Conservation (phyloP, 2,113 vertebrate species). For the Chlamydotis undulata region DNA sequence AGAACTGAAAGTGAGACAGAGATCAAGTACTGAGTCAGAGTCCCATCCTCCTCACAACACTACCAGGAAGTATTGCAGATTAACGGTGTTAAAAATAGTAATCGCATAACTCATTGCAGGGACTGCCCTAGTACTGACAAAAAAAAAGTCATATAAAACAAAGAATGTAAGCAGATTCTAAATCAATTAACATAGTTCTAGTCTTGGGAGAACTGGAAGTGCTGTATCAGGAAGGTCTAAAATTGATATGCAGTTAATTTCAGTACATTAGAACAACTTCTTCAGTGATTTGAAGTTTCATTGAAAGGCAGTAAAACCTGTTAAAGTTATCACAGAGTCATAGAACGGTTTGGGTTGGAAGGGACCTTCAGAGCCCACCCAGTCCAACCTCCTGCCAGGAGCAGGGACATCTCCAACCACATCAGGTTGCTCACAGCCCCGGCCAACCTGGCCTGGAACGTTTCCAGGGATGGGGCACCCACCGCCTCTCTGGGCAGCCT, state of each 20-base stretch:
- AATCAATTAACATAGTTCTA: fast-evolving
- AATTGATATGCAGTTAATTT: background rate
- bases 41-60: background rate
- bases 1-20: background rate
- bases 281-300: background rate
- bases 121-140: background rate
- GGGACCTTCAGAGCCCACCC: too few species aligned
- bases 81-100: fast-evolving
- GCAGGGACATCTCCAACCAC: too few species aligned
- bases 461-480: too few species aligned
- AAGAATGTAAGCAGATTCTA: background rate
- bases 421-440: too few species aligned
- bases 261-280: background rate
- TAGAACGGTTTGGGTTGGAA: too few species aligned
- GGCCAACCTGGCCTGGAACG: too few species aligned
- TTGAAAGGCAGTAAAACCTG: background rate
- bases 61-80: background rate
- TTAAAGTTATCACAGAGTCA: background rate
- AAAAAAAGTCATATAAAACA: background rate
- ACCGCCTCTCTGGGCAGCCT: too few species aligned
- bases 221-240: background rate
- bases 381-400: too few species aligned
- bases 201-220: background rate
- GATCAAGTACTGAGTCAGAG: background rate
- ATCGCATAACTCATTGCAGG: background rate